Evolutionary conservation across 2,113 vertebrate species (phyloP).

Genomic region (Callaeas wilsoni): DNA sequence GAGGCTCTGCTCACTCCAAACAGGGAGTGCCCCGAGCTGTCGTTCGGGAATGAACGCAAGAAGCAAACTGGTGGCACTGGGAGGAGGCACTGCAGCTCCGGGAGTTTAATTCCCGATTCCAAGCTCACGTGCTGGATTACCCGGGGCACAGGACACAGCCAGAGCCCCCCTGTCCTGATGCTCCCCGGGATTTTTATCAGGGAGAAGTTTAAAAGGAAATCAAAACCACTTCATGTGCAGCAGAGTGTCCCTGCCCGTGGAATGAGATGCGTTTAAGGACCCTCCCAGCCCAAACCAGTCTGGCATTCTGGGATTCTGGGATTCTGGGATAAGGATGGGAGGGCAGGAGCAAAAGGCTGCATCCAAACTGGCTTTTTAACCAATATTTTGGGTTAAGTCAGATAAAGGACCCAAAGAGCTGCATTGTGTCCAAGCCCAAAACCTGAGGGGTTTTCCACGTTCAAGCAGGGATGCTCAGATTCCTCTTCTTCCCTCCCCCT

Average conservation of each 20-base stretch:
- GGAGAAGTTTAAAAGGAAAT: neutral
- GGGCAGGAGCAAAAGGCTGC: neutral
- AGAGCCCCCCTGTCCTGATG: neutral
- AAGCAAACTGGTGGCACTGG: neutral
- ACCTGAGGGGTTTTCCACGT: neutral
- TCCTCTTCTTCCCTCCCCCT: neutral
- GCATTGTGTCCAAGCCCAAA: neutral
- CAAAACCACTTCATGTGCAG: fast-evolving
- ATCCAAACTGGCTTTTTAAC: neutral
- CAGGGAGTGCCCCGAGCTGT: neutral
- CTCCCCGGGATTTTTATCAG: fast-evolving
- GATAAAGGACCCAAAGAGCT: neutral
- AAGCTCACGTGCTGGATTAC: fast-evolving
- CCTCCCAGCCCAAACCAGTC: neutral
- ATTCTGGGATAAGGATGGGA: too few relatives aligned
- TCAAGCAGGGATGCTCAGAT: neutral
- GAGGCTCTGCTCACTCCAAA: neutral
- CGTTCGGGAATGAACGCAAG: neutral
- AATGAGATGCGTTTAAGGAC: neutral
- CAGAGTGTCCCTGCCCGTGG: too few relatives aligned
- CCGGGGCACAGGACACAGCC: fast-evolving
- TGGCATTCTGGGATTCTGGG: neutral
- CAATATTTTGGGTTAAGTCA: neutral
- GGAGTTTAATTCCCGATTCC: neutral
- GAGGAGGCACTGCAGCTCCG: neutral